Evolutionary conservation across 2,113 vertebrate genomes (phyloP).

Genomic region (Enhydra lutris): DNA sequence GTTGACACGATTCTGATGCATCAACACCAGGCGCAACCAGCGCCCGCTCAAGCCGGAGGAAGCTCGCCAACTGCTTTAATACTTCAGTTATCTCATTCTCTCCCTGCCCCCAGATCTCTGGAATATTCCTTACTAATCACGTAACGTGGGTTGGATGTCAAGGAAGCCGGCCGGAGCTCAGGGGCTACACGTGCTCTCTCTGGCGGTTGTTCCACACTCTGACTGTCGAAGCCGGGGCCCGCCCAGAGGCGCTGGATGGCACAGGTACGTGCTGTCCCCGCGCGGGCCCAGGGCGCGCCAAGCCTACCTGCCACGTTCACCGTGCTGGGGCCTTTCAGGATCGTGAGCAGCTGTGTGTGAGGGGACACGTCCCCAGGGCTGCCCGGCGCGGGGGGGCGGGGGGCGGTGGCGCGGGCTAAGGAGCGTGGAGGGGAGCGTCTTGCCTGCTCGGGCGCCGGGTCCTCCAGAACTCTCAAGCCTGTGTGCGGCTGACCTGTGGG

Average conservation of each 20-base stretch:
- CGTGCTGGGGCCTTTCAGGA: rapidly evolving
- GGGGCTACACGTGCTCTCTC: slow-evolving; percentile 94
- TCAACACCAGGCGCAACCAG: rapidly evolving
- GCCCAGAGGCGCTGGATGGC: slow-evolving; percentile 84
- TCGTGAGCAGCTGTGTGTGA: rapidly evolving
- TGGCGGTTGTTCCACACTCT: slow-evolving; percentile 95
- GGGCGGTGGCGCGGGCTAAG: rapidly evolving
- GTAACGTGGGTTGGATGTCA: slow-evolving; percentile 94
- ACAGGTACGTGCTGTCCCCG: slow-evolving; percentile 83
- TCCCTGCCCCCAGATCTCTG: slow-evolving; percentile 87
- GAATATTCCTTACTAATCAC: slow-evolving; percentile 87
- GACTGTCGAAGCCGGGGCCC: slow-evolving; percentile 85
- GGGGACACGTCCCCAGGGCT: rapidly evolving
- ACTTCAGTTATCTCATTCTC: not conserved
- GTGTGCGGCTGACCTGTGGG: rapidly evolving
- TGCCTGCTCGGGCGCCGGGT: rapidly evolving
- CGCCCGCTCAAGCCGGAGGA: rapidly evolving
- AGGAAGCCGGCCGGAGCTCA: slow-evolving; percentile 88
- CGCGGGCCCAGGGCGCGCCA: rapidly evolving
- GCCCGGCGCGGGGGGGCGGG: too few relatives aligned
- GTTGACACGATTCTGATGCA: not conserved
- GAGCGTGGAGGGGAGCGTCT: rapidly evolving
- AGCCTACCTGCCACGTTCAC: not conserved
- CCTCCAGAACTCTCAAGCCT: not conserved
- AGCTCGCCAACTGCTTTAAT: not conserved